Base-by-base conservation (phyloP, 2,888 invertebrate species). In the Mesopsocus fuscifrons region DNA sequence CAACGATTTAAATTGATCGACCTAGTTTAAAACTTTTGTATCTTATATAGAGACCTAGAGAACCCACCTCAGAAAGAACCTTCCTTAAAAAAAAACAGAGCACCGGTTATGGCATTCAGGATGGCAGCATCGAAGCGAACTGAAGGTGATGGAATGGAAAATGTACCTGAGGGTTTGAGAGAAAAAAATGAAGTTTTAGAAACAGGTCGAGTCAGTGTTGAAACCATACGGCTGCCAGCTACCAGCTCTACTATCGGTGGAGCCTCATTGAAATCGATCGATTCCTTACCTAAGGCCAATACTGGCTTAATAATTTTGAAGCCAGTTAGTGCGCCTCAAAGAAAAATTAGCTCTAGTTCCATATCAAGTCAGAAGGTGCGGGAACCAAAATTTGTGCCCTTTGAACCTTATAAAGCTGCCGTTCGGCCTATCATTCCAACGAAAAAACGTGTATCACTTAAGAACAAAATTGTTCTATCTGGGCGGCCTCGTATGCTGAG, bases 361-460 rank as follows among this genome's bases (percentile, higher is more conserved):
- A n/a, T 57, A 60, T 21, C 52, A 55, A 5, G 41, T 13, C 41
- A 52, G 31, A 59, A 57, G 49, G 56, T 54, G 0, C 62, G 69
- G 53, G 77, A 77, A 50, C 83, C 85, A 0, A 85, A 80, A 56
- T 88, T 87, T 59, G 72, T 89, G 26, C 88, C 88, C 0, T 85
- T 82, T 51, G 88, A 89, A 55, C 88, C 88, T 0, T 88, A 87
- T 55, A 76, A 84, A 54, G 84, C 77, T 13, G 85, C 87, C 41
- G 78, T 84, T 0, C 79, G 77, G 55, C 81, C 83, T 5, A 81
- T 87, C 47, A 65, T 76, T 16, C 70, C 76, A 1, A 35, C 17
- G 32, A 46, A 49, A 11, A 46, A 46, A 11, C 47, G 63, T 62
- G 49, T 63, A 60, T 43, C 43, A 42, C 49, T 65, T 63, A 0